Evolutionary conservation across 2,113 vertebrate genomes (phyloP), one percentile per base, ranked within the genome.

Genomic region (Gopherus flavomarginatus): DNA sequence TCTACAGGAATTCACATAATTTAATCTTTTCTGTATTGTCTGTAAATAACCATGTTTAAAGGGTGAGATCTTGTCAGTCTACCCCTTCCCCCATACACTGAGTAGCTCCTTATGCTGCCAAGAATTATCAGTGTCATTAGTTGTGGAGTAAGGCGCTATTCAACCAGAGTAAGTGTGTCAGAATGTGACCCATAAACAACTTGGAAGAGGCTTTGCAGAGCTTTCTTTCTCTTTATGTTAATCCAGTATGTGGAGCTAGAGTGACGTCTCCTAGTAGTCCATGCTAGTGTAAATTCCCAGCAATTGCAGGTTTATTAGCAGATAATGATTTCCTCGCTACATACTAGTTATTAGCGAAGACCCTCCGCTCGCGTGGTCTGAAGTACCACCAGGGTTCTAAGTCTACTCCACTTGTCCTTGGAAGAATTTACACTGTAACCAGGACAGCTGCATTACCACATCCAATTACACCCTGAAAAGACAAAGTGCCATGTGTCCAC

Each of bases 401-500:
- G 93, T 96, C 97, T 97, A 96, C 95, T 97, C 96, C 94, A 98
- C 98, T 98, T 97, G 98, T 98, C 98, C 97, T 99, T 97, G 97
- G 96, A 89, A 93, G 95, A 95, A 96, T 98, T 98, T 98, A 95
- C 97, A 98, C 97, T 97, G 97, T 98, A 98, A 99, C 98, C 97
- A 98, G 98, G 96, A 98, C 97, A 97, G 96, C 97, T 94, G 97
- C 96, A 98, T 98, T 98, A 97, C 97, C 97, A 97, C 98, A 95
- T 98, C 98, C 98, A 98, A 99, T 99, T 98, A 98, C 85, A 98
- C 96, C 97, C 96, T 96, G 75, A 96, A 97, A 97, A 96, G 94
- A 97, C 92, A 95, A 92, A 96, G 97, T 97, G 96, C 92, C 81
- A 89, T 97, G 97, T 96, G 97, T 96, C 96, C 93, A 96, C 90